Evolutionary conservation across 2,888 invertebrate species (phyloP), one percentile per base, ranked within the genome.

Genomic region (Brachyptera putata): DNA sequence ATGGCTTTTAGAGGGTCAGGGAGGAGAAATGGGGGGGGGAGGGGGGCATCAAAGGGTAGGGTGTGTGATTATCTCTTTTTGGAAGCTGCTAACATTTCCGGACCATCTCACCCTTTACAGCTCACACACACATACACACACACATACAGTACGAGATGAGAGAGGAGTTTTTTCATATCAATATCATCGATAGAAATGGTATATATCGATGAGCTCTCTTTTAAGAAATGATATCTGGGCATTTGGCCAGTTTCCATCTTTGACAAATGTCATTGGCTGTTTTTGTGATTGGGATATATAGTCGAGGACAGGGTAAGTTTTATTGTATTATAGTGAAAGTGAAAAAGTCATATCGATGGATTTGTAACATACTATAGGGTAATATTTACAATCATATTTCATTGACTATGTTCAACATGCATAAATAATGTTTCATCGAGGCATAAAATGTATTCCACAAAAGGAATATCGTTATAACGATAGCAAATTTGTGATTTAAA

Each of bases 61-160:
- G 25, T 16, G 50, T 7, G 16, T 14, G 30, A 50, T 50, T 34
- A 50, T 50, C 30, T 18, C 50, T 50, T 30, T 14, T 14, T 26
- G 26, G 34, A 16, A 14, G 4, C 9, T 36, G 60, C 60, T 60
- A 60, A 60, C 30, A 37, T 60, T 60, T 60, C 60, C 60, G 60
- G 56, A 46, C 30, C 56, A 60, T 60, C 60, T 60, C 60, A 60
- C 60, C 60, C 60, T 60, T 58, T 58, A 50, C 57, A n/a, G n/a
- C n/a, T n/a, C n/a, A n/a, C n/a, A n/a, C n/a, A n/a, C n/a, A n/a
- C n/a, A n/a, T n/a, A n/a, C n/a, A n/a, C n/a, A n/a, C 30, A 30
- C 30, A 30, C 30, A 30, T 30, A 30, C 11, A 5, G 11, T 30
- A 16, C 13, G 14, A 14, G 9, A 39, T 39, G 43, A 21, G 43